A percentile compares a stretch with the other conserved stretches of the same genome.
These are phyloP conservation scores for Halictus rubicundus DNA, from an alignment of 1,140 invertebrate genomes.

Conservation along the genomic window DNA sequence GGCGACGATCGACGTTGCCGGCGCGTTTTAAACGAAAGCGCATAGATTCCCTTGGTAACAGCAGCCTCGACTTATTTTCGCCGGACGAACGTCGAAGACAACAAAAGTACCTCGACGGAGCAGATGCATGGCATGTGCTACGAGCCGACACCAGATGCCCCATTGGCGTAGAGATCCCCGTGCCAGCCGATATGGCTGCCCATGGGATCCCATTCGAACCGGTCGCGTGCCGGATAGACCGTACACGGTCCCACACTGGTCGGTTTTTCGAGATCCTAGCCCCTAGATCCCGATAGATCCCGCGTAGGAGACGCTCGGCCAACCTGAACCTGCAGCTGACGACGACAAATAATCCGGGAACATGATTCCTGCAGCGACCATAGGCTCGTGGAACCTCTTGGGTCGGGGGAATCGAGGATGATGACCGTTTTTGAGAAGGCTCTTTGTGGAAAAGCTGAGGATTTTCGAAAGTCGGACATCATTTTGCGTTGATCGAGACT, in stretches of 20 bases:
- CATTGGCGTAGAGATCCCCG: constrained; percentile 74
- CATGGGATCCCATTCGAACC: constrained; percentile 53
- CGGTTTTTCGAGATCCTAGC: neutral
- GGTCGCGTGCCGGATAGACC: constrained; percentile 65
- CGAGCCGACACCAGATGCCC: constrained; percentile 78
- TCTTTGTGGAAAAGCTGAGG: too few relatives aligned
- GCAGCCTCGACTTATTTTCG: constrained; percentile 67
- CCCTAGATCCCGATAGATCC: neutral
- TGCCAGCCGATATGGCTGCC: constrained; percentile 50
- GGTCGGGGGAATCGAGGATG: neutral
- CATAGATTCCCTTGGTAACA: constrained; percentile 68
- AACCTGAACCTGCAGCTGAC: neutral
- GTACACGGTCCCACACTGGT: neutral
- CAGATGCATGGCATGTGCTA: constrained; percentile 79
- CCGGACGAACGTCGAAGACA: constrained; percentile 70
- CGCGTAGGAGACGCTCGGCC: neutral
- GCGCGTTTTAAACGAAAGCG: constrained; percentile 21
- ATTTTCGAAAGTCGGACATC: too few relatives aligned
- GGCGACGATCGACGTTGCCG: neutral
- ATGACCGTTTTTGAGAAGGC: too few relatives aligned
- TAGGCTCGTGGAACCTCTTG: neutral
- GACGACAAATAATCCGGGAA: neutral
- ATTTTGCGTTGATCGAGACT: too few relatives aligned
- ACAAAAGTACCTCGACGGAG: constrained; percentile 75
- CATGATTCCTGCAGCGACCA: neutral